Evolutionary conservation across 2,797 vertebrate species (phyloP), one percentile per base, ranked within the genome.

Genomic region (Cirrhinus mrigala): DNA sequence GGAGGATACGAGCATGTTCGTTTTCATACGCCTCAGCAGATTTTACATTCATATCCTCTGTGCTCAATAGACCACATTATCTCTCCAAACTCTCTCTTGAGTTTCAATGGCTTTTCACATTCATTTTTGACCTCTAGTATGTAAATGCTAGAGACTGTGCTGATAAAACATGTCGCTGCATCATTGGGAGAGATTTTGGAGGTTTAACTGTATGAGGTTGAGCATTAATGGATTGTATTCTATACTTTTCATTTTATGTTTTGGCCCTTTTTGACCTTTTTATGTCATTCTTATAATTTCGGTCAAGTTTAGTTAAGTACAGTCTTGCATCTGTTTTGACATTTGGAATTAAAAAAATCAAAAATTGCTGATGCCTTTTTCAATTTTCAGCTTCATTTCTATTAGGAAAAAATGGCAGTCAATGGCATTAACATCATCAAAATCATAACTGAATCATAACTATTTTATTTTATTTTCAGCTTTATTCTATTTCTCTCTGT

Each of bases 21-120:
- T 71, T 71, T 82, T 82, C 68, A 60, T 56, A 82, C 10, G 3
- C 33, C 40, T 71, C 80, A 82, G 80, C 79, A 80, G 27, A 68
- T 80, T 80, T 56, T 70, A 56, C 50, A 69, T 81, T 69, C 64
- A 81, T 24, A 24, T 69, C 18, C 64, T 69, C 62, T 40, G 79
- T 52, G 7, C 54, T 58, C 66, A 46, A 58, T 58, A 70, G 66
- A 70, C 22, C 50, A 8, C 66, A 70, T 71, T 71, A 81, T 81
- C 50, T 81, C 79, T 71, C 33, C 66, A 44, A 56, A 81, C 33
- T 56, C 68, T 70, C 79, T 81, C 64, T 70, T 70, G 50, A 71
- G 66, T 81, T 81, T 81, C 79, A 71, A 58, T 58, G 52, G 79
- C 66, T 81, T 40, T 56, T 52, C 68, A 71, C 37, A 29, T 82